Evolutionary conservation across 1,140 invertebrate species (phyloP).

Genomic region (Drosophila sulfurigaster): DNA sequence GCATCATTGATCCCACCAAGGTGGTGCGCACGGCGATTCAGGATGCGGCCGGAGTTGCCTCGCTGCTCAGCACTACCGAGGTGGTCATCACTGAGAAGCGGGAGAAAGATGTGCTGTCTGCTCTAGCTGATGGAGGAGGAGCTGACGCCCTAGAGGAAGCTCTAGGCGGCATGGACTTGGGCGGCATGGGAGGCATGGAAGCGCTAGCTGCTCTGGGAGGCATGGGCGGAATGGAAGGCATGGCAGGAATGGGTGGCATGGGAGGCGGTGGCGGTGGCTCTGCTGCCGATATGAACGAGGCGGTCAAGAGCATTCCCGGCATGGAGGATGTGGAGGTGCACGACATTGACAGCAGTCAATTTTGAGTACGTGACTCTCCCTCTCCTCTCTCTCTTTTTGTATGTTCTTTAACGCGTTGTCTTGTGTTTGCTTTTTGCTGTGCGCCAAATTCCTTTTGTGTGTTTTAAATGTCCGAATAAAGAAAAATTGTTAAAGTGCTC

Average conservation of each 20-base stretch:
- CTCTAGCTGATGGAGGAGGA: slow-evolving; percentile 86
- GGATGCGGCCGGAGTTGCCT: slow-evolving; percentile 99
- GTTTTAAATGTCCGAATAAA: slow-evolving; percentile 27
- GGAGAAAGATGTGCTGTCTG: slow-evolving; percentile 90
- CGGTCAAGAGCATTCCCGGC: slow-evolving; percentile 65
- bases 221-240: slow-evolving; percentile 53
- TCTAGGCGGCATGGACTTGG: slow-evolving; percentile 56
- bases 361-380: slow-evolving; percentile 20
- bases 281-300: slow-evolving; percentile 55
- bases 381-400: neutral
- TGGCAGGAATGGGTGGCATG: slow-evolving; percentile 47
- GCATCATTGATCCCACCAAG: slow-evolving; percentile 99
- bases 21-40: slow-evolving; percentile 98
- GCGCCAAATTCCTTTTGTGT: slow-evolving; percentile 17
- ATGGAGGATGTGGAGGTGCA: slow-evolving; percentile 68
- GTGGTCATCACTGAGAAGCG: slow-evolving; percentile 97
- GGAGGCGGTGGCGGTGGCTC: slow-evolving; percentile 30
- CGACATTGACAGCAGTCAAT: slow-evolving; percentile 57
- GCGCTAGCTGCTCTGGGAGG: slow-evolving; percentile 37
- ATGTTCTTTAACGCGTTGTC: neutral
- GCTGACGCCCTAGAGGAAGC: slow-evolving; percentile 15
- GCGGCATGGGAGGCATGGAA: slow-evolving; percentile 53
- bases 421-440: slow-evolving; percentile 6
- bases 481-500: slow-evolving; percentile 49
- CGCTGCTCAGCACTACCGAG: slow-evolving; percentile 98